These are phyloP conservation scores for Triplophysa siluroides DNA, from an alignment of 2,113 vertebrate genomes.

Conservation along the genomic window DNA sequence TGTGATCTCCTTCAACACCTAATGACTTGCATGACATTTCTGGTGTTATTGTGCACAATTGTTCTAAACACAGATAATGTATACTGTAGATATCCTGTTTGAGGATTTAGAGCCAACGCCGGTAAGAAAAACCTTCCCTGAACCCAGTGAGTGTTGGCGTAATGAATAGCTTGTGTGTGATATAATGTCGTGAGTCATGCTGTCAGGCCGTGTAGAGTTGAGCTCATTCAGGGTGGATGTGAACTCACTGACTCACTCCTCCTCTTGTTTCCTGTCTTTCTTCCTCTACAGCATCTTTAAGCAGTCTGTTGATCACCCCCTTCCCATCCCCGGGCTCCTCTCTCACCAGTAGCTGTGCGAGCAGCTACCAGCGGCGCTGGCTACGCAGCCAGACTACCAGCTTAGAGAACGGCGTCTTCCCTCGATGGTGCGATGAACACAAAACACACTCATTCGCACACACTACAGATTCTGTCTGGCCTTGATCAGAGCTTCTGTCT, in stretches of 20 bases:
- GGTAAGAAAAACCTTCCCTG: not conserved
- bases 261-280: constrained; percentile 9
- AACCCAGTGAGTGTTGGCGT: not conserved
- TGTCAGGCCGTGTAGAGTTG: constrained; percentile 5
- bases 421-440: constrained; percentile 84
- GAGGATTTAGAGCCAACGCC: not conserved
- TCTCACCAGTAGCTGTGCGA: constrained; percentile 93
- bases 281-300: constrained; percentile 84
- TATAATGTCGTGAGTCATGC: not conserved
- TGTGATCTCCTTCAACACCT: no score
- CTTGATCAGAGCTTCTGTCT: no score
- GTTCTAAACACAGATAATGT: not conserved
- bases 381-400: constrained; percentile 97
- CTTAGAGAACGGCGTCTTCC: constrained; percentile 96
- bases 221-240: constrained; percentile 34
- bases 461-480: not conserved
- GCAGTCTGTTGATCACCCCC: constrained; percentile 94
- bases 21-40: not conserved
- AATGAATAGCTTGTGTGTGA: constrained; percentile 16
- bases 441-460: not conserved
- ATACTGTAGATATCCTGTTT: not conserved
- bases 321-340: constrained; percentile 97
- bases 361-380: constrained; percentile 97
- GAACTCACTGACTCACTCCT: constrained; percentile 54
- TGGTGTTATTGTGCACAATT: not conserved